phyloP scores from a whole-genome alignment of 2,888 invertebrate species.

The Dorcus hopei region DNA sequence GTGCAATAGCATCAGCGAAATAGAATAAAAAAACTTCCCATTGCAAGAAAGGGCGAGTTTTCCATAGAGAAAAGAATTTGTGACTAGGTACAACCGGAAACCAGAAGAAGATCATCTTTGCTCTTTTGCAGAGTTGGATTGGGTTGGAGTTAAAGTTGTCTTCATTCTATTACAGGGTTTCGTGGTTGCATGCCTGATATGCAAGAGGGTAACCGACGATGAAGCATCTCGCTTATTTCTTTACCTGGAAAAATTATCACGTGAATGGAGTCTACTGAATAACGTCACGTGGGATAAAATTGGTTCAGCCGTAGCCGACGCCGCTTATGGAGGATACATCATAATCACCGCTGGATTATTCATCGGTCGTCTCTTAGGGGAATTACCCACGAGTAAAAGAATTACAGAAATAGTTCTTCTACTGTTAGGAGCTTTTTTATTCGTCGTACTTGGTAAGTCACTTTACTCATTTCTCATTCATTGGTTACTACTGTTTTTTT shows the following conservation, averaged over 20 bases:
- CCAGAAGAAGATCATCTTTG: too few relatives aligned
- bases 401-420: slow-evolving; percentile 66
- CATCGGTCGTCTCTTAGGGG: slow-evolving; percentile 62
- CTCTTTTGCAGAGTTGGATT: too few relatives aligned
- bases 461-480: neutral
- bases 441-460: slow-evolving; percentile 60
- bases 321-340: slow-evolving; percentile 66
- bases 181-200: slow-evolving; percentile 65
- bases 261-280: slow-evolving; percentile 72
- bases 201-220: slow-evolving; percentile 69
- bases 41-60: too few relatives aligned
- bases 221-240: slow-evolving; percentile 67
- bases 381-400: slow-evolving; percentile 61
- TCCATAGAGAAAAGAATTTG: too few relatives aligned
- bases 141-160: too few relatives aligned
- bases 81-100: too few relatives aligned
- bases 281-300: slow-evolving; percentile 72
- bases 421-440: slow-evolving; percentile 68
- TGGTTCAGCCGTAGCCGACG: slow-evolving; percentile 65
- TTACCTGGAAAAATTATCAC: slow-evolving; percentile 66
- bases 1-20: too few relatives aligned
- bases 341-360: slow-evolving; percentile 68
- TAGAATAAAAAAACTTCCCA: too few relatives aligned
- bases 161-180: slow-evolving; percentile 53
- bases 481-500: too few relatives aligned